phyloP scores from a whole-genome alignment of 2,113 vertebrate species.

The Pseudorhombus dupliciocellatus region DNA sequence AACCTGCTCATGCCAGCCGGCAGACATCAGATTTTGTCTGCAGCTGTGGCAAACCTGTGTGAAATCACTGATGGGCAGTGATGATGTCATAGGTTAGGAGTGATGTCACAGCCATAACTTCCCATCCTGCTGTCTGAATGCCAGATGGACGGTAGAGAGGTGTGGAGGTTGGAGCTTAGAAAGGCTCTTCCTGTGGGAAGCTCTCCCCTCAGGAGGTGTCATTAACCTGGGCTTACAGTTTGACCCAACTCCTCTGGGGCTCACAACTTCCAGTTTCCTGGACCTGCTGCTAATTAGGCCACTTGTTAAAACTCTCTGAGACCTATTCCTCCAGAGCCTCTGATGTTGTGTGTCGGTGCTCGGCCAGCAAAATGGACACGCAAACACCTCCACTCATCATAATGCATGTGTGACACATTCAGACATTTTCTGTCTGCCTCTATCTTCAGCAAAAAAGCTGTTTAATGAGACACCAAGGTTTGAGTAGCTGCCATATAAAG shows the following conservation, averaged over 20 bases:
- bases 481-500: slow-evolving; percentile 71
- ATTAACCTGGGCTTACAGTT: slow-evolving; percentile 83
- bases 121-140: slow-evolving; percentile 66
- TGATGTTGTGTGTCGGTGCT: slow-evolving; percentile 59
- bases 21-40: slow-evolving; percentile 72
- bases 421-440: slow-evolving; percentile 57
- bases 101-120: slow-evolving; percentile 82
- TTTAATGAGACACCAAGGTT: slow-evolving; percentile 83
- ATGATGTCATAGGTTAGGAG: slow-evolving; percentile 82
- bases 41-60: slow-evolving; percentile 70
- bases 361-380: slow-evolving; percentile 44
- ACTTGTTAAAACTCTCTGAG: slow-evolving; percentile 76
- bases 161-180: slow-evolving; percentile 75
- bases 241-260: slow-evolving; percentile 69
- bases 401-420: slow-evolving; percentile 66
- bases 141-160: slow-evolving; percentile 77
- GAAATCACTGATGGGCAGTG: slow-evolving; percentile 74
- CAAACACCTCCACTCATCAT: slow-evolving; percentile 71
- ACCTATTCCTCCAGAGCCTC: slow-evolving; percentile 59
- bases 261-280: slow-evolving; percentile 55
- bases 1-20: slow-evolving; percentile 63
- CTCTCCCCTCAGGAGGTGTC: slow-evolving; percentile 80
- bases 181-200: slow-evolving; percentile 75
- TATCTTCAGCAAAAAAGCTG: slow-evolving; percentile 74
- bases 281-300: slow-evolving; percentile 78